These are phyloP conservation scores for Polylopha cassiicola DNA, from an alignment of 2,888 invertebrate species.

Conservation along the genomic window DNA sequence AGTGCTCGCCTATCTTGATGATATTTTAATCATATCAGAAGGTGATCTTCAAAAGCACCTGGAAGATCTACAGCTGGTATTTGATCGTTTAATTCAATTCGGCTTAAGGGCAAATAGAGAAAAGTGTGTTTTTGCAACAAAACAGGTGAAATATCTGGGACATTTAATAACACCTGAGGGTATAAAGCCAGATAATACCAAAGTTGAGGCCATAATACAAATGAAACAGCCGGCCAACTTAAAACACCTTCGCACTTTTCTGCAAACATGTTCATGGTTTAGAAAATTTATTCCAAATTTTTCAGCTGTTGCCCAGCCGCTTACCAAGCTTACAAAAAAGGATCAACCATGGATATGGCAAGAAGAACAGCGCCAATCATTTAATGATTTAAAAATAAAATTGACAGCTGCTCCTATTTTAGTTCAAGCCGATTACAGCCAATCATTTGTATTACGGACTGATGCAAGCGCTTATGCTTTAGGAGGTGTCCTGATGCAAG, in stretches of 20 bases:
- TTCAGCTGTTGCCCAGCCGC: slow-evolving; percentile 24
- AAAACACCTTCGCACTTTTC: slow-evolving; percentile 22
- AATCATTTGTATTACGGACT: slow-evolving; percentile 34
- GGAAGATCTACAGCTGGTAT: slow-evolving; percentile 22
- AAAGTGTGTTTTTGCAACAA: slow-evolving; percentile 7
- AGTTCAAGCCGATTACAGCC: slow-evolving; percentile 22
- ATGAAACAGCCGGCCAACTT: slow-evolving; percentile 10
- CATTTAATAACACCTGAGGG: slow-evolving; percentile 13
- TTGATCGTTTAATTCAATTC: slow-evolving; percentile 16
- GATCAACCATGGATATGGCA: slow-evolving; percentile 25
- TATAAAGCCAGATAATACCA: slow-evolving; percentile 5
- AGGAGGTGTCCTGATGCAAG: slow-evolving; percentile 21
- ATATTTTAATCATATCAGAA: slow-evolving; percentile 28
- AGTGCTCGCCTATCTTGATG: slow-evolving; percentile 29
- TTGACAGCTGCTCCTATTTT: slow-evolving; percentile 26
- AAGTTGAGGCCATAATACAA: slow-evolving; percentile 6
- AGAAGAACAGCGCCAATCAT: slow-evolving; percentile 19
- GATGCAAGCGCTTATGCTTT: slow-evolving; percentile 35
- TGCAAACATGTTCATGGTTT: slow-evolving; percentile 39
- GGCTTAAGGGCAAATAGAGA: slow-evolving; percentile 23
- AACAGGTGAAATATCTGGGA: slow-evolving; percentile 12
- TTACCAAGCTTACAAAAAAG: slow-evolving; percentile 27
- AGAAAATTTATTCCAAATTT: slow-evolving; percentile 32
- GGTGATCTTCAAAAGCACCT: slow-evolving; percentile 26
- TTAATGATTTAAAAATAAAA: slow-evolving; percentile 22